Conservation (phyloP, 2,797 vertebrate genomes). For the Neomorphus geoffroyi region DNA sequence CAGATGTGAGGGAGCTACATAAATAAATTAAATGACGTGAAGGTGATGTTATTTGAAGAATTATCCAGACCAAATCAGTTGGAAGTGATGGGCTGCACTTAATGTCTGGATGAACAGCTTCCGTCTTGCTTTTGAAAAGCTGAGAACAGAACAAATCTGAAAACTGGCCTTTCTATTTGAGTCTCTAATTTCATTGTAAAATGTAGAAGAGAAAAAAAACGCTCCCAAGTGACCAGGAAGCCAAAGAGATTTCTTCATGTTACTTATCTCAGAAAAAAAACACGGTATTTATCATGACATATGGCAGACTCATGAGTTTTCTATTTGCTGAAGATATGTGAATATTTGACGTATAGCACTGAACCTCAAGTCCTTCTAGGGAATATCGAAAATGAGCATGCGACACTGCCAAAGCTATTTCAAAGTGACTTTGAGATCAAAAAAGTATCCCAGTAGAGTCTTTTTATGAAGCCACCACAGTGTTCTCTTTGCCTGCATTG, state of each 20-base stretch:
- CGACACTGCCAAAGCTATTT: conserved; percentile 11
- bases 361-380: neutral
- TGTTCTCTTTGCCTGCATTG: neutral
- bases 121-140: neutral
- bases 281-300: neutral
- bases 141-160: neutral
- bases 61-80: neutral
- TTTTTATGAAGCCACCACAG: neutral
- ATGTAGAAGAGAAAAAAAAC: neutral
- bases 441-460: neutral
- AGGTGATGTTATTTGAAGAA: neutral
- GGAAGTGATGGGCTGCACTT: neutral
- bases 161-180: neutral
- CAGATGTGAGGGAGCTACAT: neutral
- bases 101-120: neutral
- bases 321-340: neutral
- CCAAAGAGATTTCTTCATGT: neutral
- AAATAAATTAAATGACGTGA: neutral
- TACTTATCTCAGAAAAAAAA: neutral
- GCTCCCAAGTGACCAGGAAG: neutral
- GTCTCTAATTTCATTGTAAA: neutral
- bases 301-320: neutral
- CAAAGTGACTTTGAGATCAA: neutral
- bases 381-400: neutral
- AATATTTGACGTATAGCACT: neutral